Base-by-base conservation (phyloP, 1,140 invertebrate species). In the Drosophila lacertosa region DNA sequence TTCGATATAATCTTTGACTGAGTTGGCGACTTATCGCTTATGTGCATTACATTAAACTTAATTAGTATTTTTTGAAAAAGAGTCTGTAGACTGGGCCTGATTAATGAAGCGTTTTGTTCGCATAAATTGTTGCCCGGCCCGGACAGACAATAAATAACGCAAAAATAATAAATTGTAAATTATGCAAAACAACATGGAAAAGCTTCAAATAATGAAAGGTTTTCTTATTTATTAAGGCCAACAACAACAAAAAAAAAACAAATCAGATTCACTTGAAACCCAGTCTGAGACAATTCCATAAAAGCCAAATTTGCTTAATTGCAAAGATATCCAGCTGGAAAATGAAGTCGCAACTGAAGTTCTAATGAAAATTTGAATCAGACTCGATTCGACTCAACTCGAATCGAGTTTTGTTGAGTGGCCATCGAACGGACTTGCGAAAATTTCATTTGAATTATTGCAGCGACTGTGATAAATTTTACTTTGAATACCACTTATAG, bases 11-110 rank as follows among this genome's bases (percentile, higher is more conserved):
- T 71, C 68, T 71, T 71, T 51, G 63, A 67, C 53, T 67, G 59
- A 67, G 63, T 54, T 48, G 60, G 13, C 63, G 63, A 71, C 68
- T 71, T 71, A 71, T 71, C 68, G 68, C 63, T 66, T 86, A 81
- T 84, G 80, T 84, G 81, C 77, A 84, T 84, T 84, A 81, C 81
- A 86, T 84, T 84, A 84, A 80, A 84, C 80, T 84, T 84, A 84
- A 84, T 84, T 84, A 84, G 80, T 84, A 70, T 77, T 81, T 74
- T 60, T 40, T 50, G 44, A 74, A 64, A 71, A 63, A 39, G 58
- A 26, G 48, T 60, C 74, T 82, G 75, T 80, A 81, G 29, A 42
- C 47, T 53, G 63, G 18, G 66, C 54, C 81, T 86, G 81, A 84
- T 84, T 84, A 84, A 84, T 84, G 80, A 70, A 81, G 77, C 80